Percentiles rank a stretch among this genome's conserved stretches.
These are phyloP conservation scores for Tupaia chinensis DNA, from an alignment of 2,113 vertebrate species.

Conservation along the genomic window DNA sequence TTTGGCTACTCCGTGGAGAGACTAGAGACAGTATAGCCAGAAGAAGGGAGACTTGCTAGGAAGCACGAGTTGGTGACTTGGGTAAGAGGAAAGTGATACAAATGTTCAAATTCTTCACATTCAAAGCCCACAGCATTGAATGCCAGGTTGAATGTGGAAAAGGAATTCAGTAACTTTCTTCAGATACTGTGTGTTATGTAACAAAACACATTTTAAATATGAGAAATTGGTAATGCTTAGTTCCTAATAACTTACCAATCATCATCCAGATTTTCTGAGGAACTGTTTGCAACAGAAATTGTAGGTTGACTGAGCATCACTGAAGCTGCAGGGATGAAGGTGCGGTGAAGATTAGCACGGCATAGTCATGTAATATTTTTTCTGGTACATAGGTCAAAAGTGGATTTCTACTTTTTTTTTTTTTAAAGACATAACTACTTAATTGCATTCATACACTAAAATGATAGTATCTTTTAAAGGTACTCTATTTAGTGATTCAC, in stretches of 20 bases:
- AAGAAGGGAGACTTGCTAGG: neutral
- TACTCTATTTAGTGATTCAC: neutral
- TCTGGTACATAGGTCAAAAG: neutral
- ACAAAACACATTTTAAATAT: neutral
- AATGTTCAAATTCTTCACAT: neutral
- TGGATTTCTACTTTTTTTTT: neutral
- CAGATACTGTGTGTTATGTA: neutral
- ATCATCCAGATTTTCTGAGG: neutral
- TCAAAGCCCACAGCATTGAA: neutral
- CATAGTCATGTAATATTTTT: no score
- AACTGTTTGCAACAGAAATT: neutral
- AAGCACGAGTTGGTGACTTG: neutral
- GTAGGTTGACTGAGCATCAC: accelerated
- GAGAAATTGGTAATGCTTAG: neutral
- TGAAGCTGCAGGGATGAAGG: neutral
- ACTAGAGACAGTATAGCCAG: neutral
- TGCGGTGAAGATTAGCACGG: neutral
- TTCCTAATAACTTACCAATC: neutral
- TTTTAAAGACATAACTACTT: neutral
- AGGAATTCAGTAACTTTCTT: neutral
- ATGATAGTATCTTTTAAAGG: neutral
- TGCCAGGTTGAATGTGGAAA: neutral
- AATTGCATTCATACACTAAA: neutral
- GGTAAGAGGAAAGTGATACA: neutral
- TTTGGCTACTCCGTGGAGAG: neutral